Percentiles rank a stretch among this genome's conserved stretches.
Conservation (phyloP, 1,140 invertebrate genomes). For the Mizuhopecten yessoensis region DNA sequence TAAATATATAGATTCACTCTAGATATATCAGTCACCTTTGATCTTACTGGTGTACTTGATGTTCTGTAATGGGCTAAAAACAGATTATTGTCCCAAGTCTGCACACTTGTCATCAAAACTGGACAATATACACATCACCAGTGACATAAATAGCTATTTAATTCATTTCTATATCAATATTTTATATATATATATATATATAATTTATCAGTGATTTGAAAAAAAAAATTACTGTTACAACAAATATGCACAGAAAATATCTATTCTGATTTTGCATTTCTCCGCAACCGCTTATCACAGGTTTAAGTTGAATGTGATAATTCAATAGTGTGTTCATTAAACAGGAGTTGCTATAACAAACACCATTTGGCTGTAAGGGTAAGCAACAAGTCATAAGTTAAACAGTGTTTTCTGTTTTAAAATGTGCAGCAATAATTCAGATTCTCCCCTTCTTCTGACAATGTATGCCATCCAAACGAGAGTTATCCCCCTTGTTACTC, state of each 20-base stretch:
- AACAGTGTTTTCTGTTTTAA: too few relatives aligned
- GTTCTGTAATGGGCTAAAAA: background rate
- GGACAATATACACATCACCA: background rate
- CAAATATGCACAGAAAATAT: too few relatives aligned
- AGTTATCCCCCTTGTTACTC: background rate
- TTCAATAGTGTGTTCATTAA: background rate
- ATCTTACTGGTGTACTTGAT: background rate
- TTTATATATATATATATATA: background rate
- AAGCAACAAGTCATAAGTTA: too few relatives aligned
- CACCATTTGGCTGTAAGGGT: background rate
- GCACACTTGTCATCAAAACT: background rate
- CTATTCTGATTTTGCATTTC: background rate
- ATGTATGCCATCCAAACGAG: background rate
- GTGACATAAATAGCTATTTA: background rate
- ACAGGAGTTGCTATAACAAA: background rate
- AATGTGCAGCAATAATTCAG: too few relatives aligned
- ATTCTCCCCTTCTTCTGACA: too few relatives aligned
- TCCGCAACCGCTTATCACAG: background rate
- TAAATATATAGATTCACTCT: conserved; percentile 20
- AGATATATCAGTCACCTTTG: background rate
- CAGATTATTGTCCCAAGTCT: background rate
- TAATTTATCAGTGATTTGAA: background rate
- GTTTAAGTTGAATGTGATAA: background rate
- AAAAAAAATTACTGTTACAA: background rate
- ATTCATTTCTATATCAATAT: background rate